phyloP scores from a whole-genome alignment of 2,888 invertebrate species.

The Pristionchus arcanus region DNA sequence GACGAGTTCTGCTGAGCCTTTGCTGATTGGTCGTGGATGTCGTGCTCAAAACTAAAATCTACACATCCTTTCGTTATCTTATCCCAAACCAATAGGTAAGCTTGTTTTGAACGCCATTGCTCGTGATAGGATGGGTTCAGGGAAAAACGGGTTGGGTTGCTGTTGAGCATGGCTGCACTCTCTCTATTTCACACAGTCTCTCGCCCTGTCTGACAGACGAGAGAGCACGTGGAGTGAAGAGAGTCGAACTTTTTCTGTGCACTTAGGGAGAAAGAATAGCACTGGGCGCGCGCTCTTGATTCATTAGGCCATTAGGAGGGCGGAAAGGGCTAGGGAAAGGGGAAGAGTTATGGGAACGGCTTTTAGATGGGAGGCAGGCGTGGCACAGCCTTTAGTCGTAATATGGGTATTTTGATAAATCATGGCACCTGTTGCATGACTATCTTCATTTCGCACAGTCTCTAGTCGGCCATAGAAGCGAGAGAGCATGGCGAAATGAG shows the following conservation, averaged over 20 bases:
- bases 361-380: neutral
- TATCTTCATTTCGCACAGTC: neutral
- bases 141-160: neutral
- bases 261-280: conserved; percentile 21
- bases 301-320: conserved; percentile 34
- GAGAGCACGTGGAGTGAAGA: neutral
- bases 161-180: neutral
- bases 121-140: neutral
- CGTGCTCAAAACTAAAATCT: too few species aligned
- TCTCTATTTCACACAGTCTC: neutral
- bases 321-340: neutral
- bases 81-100: too few species aligned
- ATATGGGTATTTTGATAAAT: neutral
- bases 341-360: conserved; percentile 42
- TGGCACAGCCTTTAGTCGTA: neutral
- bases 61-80: too few species aligned
- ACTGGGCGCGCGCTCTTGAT: neutral
- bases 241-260: neutral
- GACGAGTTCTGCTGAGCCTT: too few species aligned
- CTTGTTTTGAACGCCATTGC: neutral
- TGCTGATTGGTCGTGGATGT: too few species aligned
- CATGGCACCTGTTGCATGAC: neutral
- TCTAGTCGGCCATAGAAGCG: neutral
- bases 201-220: neutral
- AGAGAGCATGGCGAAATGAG: neutral